Evolutionary conservation across 2,113 vertebrate species (phyloP), one percentile per base, ranked within the genome.

Genomic region (Takifugu flavidus): DNA sequence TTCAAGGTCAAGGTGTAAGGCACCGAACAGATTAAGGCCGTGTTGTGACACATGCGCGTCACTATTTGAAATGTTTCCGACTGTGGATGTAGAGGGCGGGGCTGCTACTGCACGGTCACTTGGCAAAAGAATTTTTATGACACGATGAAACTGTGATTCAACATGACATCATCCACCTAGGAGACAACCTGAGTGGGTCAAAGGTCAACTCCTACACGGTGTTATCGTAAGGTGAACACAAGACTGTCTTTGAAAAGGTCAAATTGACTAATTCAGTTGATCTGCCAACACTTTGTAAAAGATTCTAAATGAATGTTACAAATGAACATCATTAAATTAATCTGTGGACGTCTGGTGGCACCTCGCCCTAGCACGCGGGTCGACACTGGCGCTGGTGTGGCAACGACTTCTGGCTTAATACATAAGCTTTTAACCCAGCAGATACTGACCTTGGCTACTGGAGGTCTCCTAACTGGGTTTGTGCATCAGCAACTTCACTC

Each of bases 391-490:
- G 4, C 29, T 31, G 34, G 34, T 39, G 11, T 31, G 29, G 29
- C 7, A 6, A 20, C 45, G 1, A 34, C 34, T 51, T 26, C 25
- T 10, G 12, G 10, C 5, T 12, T 1, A 29, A 14, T 25, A 20
- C 5, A 11, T 10, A 2, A 46, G 13, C 49, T 25, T 50, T 12
- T 52, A 29, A 50, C 13, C 14, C 29, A 31, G 56, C 25, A 46
- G 47, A 43, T 20, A 31, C 8, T n/a, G 27, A 31, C 34, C 45
- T 44, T 7, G 29, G 6, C 11, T 64, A 25, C 46, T 50, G 49
- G 62, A 11, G 43, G 45, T 44, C 67, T 13, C 25, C 15, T n/a
- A 62, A 66, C 25, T 25, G 25, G 13, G 25, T 59, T 63, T 56
- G 31, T 34, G 55, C 42, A 49, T 47, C 25, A 59, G 2, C 64